Conservation (phyloP, 2,888 invertebrate genomes). For the Horisme vitalbata region DNA sequence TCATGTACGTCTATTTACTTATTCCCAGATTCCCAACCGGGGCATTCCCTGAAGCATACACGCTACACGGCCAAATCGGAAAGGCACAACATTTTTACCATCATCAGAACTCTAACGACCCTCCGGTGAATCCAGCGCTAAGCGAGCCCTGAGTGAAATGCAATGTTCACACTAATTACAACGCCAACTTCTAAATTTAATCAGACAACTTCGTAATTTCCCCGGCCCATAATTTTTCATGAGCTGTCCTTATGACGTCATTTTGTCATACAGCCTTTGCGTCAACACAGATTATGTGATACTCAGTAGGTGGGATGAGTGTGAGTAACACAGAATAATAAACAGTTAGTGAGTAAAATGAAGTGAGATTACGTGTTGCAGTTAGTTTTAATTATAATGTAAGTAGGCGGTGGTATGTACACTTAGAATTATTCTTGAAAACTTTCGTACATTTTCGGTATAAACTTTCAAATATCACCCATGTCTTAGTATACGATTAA, state of each 20-base stretch:
- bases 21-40: not conserved
- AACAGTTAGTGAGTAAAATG: conserved; percentile 1
- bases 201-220: conserved; percentile 77
- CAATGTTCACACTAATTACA: conserved; percentile 76
- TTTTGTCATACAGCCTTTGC: conserved; percentile 27
- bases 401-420: conserved; percentile 26
- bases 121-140: conserved; percentile 49
- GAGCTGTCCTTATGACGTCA: conserved; percentile 40
- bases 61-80: conserved; percentile 26
- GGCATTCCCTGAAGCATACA: conserved; percentile 13
- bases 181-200: conserved; percentile 79
- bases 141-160: conserved; percentile 76
- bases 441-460: not conserved
- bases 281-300: conserved; percentile 2
- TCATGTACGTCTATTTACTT: not conserved
- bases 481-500: too few relatives aligned
- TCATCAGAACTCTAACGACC: conserved; percentile 35
- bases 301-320: not conserved
- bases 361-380: conserved; percentile 34
- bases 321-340: conserved; percentile 1
- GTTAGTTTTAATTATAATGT: conserved; percentile 31
- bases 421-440: conserved; percentile 21
- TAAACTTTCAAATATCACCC: not conserved
- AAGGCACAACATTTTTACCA: conserved; percentile 34
- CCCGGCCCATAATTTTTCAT: conserved; percentile 75